A percentile compares a stretch with the other conserved stretches of the same genome.
phyloP scores from a whole-genome alignment of 2,797 vertebrate genomes.

The Threskiornis aethiopicus region DNA sequence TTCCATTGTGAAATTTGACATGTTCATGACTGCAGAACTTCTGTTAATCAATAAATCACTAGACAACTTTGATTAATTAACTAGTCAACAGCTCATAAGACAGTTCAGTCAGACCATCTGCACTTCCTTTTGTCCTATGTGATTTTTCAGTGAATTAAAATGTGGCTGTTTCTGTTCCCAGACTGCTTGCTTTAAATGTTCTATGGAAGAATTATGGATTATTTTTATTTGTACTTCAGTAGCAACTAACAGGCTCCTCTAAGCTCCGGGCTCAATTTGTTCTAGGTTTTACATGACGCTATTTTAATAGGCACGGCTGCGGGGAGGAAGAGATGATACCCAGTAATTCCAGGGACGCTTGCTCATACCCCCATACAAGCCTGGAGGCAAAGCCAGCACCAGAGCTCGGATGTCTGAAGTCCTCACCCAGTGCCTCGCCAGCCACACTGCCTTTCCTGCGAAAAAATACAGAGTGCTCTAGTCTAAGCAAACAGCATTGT shows the following conservation, averaged over 20 bases:
- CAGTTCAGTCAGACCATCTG: conserved; percentile 60
- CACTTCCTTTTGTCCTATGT: conserved; percentile 48
- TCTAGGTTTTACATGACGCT: not conserved
- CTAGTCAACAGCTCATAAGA: conserved; percentile 61
- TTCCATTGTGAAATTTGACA: conserved; percentile 65
- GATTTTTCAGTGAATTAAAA: conserved; percentile 36
- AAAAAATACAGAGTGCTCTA: not conserved
- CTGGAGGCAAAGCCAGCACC: not conserved
- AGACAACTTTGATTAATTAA: conserved; percentile 60
- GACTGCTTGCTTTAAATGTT: conserved; percentile 42
- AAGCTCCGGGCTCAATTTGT: conserved; percentile 10
- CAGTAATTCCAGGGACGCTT: not conserved
- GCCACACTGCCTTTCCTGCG: not conserved
- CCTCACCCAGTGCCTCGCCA: not conserved
- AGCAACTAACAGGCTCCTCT: not conserved
- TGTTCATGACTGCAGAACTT: conserved; percentile 41
- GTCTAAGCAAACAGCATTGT: conserved; percentile 43
- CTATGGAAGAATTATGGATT: conserved; percentile 44
- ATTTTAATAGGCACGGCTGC: not conserved
- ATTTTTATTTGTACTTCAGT: conserved; percentile 53
- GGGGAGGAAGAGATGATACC: not conserved
- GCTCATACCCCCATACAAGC: rapidly evolving
- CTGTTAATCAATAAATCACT: conserved; percentile 63
- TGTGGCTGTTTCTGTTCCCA: conserved; percentile 26
- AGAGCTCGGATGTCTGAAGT: not conserved